phyloP scores from a whole-genome alignment of 2,113 vertebrate species.

The Notiomystis cincta region DNA sequence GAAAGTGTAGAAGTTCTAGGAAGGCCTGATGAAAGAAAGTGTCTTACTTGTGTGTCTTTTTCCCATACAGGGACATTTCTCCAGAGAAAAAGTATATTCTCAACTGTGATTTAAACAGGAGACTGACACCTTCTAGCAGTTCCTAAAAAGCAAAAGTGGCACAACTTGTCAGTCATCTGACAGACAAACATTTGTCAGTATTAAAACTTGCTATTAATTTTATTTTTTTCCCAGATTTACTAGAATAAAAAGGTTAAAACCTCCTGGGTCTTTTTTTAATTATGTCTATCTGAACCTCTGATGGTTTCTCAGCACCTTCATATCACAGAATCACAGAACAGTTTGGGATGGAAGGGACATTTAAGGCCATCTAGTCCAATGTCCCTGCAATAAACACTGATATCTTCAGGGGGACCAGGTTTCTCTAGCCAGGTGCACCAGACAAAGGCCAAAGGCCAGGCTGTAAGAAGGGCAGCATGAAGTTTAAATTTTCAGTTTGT shows the following conservation, averaged over 20 bases:
- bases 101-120: neutral
- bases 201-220: neutral
- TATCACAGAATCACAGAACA: neutral
- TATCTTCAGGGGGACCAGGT: neutral
- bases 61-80: neutral
- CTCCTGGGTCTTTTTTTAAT: fast-evolving
- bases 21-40: neutral
- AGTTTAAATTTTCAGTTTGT: neutral
- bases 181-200: neutral
- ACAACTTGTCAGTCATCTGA: neutral
- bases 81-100: neutral
- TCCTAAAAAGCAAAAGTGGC: neutral
- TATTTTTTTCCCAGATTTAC: neutral
- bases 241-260: neutral
- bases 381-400: neutral
- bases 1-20: neutral
- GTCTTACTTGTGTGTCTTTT: neutral
- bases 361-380: neutral
- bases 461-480: neutral
- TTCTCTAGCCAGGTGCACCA: neutral
- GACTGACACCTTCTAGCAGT: neutral
- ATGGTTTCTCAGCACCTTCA: neutral
- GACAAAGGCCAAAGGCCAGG: neutral
- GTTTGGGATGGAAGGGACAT: neutral
- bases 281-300: neutral